Evolutionary conservation across 1,140 invertebrate genomes (phyloP).

Genomic region (Chionoecetes opilio): DNA sequence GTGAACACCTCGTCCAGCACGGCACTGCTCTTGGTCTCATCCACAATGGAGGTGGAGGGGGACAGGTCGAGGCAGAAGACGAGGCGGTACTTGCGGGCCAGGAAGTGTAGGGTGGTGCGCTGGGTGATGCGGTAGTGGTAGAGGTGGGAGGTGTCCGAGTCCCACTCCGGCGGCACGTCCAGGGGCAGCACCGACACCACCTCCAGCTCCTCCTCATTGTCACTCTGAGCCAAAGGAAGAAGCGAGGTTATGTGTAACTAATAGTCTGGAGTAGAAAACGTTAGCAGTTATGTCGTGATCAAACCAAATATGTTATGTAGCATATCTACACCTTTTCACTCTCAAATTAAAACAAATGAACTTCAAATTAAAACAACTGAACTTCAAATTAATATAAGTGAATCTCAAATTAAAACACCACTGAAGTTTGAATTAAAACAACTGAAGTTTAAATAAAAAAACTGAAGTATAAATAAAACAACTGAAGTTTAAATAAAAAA

Average conservation of each 20-base stretch:
- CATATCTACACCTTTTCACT: no score
- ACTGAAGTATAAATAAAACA: no score
- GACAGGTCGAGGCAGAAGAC: conserved; percentile 93
- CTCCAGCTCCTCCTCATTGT: conserved; percentile 84
- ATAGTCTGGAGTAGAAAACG: no score
- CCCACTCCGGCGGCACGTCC: conserved; percentile 85
- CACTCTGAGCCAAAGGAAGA: conserved; percentile 79
- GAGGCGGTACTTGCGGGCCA: conserved; percentile 87
- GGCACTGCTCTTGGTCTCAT: conserved; percentile 88
- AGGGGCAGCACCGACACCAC: conserved; percentile 88
- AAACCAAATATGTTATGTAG: no score
- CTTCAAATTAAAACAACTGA: no score
- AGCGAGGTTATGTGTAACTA: neutral
- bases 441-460: no score
- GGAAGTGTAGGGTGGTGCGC: conserved; percentile 85
- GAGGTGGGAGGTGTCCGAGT: conserved; percentile 84
- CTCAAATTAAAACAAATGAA: no score
- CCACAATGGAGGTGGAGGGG: conserved; percentile 90
- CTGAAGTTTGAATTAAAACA: no score
- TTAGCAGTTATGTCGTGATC: no score
- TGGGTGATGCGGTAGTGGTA: conserved; percentile 86
- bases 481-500: no score
- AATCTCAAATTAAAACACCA: no score
- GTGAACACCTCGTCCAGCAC: conserved; percentile 89
- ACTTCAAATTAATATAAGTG: no score